Evolutionary conservation across 2,113 vertebrate genomes (phyloP).

Genomic region (Cyprinodon brontotheroides): DNA sequence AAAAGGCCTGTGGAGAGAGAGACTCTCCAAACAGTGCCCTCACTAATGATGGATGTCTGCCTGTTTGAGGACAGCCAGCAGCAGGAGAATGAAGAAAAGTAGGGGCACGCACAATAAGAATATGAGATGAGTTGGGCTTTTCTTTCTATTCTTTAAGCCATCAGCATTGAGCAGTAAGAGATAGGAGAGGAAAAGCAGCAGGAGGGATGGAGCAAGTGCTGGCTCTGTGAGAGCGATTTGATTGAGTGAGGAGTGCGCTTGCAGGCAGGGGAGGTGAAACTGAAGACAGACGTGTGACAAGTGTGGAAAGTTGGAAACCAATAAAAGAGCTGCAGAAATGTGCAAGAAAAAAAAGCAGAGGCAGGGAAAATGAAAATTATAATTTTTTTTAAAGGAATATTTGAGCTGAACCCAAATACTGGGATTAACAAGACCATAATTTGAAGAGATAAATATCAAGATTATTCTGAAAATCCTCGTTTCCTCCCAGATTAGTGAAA

Average conservation of each 20-base stretch:
- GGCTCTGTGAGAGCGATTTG: constrained; percentile 11
- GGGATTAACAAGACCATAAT: not conserved
- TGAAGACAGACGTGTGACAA: constrained; percentile 34
- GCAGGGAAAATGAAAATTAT: not conserved
- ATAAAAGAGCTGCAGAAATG: constrained; percentile 6
- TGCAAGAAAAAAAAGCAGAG: not conserved
- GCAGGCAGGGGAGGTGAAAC: constrained; percentile 41
- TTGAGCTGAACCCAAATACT: not conserved
- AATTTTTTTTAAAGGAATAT: not conserved
- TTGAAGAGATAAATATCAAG: not conserved
- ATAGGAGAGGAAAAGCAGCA: constrained; percentile 13
- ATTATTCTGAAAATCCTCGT: not conserved
- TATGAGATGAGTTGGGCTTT: constrained; percentile 12
- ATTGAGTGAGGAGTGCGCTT: constrained; percentile 34
- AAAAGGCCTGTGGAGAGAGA: constrained; percentile 17
- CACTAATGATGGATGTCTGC: not conserved
- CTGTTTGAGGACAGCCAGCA: constrained; percentile 5
- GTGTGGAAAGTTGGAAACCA: not conserved
- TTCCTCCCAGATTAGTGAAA: too few relatives aligned
- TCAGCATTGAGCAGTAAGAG: constrained; percentile 20
- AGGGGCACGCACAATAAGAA: constrained; percentile 27
- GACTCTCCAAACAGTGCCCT: constrained; percentile 20
- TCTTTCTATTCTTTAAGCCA: constrained; percentile 12
- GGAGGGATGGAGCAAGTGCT: constrained; percentile 23
- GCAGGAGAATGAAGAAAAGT: constrained; percentile 25